Conservation (phyloP, 2,113 vertebrate genomes). For the Tyrannus savana region DNA sequence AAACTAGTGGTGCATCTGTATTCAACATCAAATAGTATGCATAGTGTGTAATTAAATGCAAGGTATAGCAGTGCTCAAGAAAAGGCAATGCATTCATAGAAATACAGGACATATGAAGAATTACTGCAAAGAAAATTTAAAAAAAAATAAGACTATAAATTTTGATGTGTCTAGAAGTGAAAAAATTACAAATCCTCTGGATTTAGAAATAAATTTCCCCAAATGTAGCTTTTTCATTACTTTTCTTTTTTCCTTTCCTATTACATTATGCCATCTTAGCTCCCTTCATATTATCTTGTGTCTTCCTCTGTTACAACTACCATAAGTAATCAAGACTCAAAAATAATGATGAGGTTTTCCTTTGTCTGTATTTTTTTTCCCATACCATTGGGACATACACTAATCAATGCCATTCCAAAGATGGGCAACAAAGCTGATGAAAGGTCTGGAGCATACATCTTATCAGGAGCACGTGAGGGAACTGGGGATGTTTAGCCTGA, state of each 20-base stretch:
- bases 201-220: not conserved
- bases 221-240: not conserved
- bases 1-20: not conserved
- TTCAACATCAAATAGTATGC: not conserved
- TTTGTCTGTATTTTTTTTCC: not conserved
- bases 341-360: not conserved
- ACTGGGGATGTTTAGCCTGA: not conserved
- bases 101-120: not conserved
- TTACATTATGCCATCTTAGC: not conserved
- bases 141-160: not conserved
- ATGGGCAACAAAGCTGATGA: not conserved
- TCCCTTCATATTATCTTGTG: not conserved
- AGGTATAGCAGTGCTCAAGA: not conserved
- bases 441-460: not conserved
- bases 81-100: not conserved
- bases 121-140: not conserved
- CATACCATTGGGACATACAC: not conserved
- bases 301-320: not conserved
- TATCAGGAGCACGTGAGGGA: rapidly evolving
- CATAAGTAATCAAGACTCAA: not conserved
- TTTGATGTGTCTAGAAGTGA: not conserved
- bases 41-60: not conserved
- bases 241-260: not conserved
- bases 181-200: rapidly evolving
- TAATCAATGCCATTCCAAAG: not conserved